Conservation (phyloP, 2,888 invertebrate species). For the Notocelia uddmanniana region DNA sequence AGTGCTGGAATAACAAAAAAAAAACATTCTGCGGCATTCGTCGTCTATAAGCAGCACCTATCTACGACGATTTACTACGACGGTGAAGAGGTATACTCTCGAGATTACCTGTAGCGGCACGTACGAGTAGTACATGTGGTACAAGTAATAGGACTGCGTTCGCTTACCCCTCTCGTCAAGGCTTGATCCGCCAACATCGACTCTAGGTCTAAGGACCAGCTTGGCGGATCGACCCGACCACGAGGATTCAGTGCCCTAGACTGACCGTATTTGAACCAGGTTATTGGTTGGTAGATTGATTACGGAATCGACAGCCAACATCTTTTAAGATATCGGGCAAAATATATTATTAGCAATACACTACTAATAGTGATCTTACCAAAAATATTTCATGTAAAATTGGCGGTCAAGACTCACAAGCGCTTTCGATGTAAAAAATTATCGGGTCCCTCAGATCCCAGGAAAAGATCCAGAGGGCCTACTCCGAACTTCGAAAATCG, state of each 20-base stretch:
- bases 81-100: constrained; percentile 59
- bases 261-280: constrained; percentile 58
- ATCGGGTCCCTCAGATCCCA: too few species aligned
- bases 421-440: too few species aligned
- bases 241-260: constrained; percentile 60
- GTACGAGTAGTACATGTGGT: too few species aligned
- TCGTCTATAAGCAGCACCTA: constrained; percentile 58
- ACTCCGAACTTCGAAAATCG: too few species aligned
- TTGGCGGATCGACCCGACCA: constrained; percentile 72
- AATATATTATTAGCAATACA: too few species aligned
- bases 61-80: constrained; percentile 76
- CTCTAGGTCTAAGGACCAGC: constrained; percentile 60
- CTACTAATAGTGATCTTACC: too few species aligned
- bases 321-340: too few species aligned
- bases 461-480: too few species aligned
- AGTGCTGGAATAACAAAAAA: too few species aligned
- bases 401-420: too few species aligned
- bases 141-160: constrained; percentile 59
- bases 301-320: background rate
- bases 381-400: too few species aligned
- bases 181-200: constrained; percentile 50
- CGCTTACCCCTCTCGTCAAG: constrained; percentile 59
- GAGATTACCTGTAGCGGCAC: constrained; percentile 72
- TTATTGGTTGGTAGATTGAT: constrained; percentile 56
- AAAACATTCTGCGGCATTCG: constrained; percentile 54